A percentile compares a stretch with the other conserved stretches of the same genome.
These are phyloP conservation scores for Malurus leucopterus DNA, from an alignment of 2,797 vertebrate species.

Conservation along the genomic window DNA sequence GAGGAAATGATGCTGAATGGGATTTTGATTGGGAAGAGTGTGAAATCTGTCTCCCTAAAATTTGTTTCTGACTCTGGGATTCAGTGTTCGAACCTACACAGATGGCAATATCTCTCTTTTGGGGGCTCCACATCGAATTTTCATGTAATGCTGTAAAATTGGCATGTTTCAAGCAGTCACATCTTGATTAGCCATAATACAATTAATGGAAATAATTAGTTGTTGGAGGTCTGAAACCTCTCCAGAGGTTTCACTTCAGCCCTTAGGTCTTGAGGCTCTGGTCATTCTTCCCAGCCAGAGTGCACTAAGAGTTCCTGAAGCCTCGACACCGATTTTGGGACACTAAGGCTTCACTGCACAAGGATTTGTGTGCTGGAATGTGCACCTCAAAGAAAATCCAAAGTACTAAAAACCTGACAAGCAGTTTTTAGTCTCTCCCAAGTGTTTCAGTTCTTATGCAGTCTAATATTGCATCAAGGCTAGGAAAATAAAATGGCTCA, in stretches of 20 bases:
- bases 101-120: neutral
- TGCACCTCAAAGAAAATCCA: neutral
- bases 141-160: neutral
- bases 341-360: neutral
- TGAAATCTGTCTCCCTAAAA: neutral
- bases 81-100: neutral
- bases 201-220: neutral
- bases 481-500: neutral
- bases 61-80: neutral
- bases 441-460: neutral
- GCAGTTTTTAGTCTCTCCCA: neutral
- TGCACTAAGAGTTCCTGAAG: neutral
- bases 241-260: neutral
- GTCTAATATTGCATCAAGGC: neutral
- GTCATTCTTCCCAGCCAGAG: neutral
- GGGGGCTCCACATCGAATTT: neutral
- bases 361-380: neutral
- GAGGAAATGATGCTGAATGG: fast-evolving
- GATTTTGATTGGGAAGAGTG: neutral
- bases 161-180: neutral
- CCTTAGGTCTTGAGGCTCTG: neutral
- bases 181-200: neutral
- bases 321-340: neutral
- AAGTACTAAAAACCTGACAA: neutral
- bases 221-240: neutral